Evolutionary conservation across 2,888 invertebrate genomes (phyloP).

Genomic region (Philonicus albiceps): DNA sequence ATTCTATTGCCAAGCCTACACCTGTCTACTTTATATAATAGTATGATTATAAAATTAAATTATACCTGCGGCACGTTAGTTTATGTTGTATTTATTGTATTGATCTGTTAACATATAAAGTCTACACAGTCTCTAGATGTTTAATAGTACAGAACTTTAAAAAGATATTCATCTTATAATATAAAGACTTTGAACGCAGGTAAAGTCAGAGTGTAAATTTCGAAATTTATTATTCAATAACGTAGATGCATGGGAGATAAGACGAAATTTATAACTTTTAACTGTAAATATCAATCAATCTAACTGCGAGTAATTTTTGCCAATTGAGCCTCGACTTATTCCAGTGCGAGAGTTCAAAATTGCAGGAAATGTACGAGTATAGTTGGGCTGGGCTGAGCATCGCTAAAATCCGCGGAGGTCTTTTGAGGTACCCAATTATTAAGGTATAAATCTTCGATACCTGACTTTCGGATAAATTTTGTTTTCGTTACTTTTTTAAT

Average conservation of each 20-base stretch:
- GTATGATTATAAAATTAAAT: too few species aligned
- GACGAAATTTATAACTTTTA: constrained; percentile 7
- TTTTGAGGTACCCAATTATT: background rate
- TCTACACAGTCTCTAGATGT: too few species aligned
- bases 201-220: background rate
- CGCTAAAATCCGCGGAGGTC: background rate
- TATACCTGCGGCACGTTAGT: too few species aligned
- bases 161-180: background rate
- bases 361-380: background rate
- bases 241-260: background rate
- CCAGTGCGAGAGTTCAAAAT: background rate
- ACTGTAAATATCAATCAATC: background rate
- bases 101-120: too few species aligned
- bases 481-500: background rate
- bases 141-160: background rate
- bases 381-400: background rate
- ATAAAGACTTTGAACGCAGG: background rate
- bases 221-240: background rate
- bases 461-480: background rate
- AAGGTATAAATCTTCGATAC: constrained; percentile 3
- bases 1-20: too few species aligned
- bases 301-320: background rate
- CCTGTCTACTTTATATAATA: too few species aligned
- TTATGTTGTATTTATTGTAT: too few species aligned
- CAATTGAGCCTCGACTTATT: background rate